Evolutionary conservation across 2,888 invertebrate genomes (phyloP).

Genomic region (Osedax frankpressi): DNA sequence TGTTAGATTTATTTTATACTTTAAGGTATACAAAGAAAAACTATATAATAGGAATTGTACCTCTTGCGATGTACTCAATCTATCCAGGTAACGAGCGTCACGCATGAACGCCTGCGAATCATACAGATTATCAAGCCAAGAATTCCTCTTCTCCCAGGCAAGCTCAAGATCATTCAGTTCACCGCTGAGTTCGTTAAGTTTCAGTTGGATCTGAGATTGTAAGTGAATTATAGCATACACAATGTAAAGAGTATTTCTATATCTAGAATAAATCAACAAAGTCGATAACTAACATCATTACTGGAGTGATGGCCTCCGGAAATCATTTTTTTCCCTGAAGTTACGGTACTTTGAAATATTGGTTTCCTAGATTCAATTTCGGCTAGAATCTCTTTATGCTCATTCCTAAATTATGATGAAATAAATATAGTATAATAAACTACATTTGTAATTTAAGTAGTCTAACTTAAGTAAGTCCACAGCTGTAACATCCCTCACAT

Average conservation of each 20-base stretch:
- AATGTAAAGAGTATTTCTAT: background rate
- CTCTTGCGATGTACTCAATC: slow-evolving; percentile 75
- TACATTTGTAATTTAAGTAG: background rate
- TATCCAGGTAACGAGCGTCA: slow-evolving; percentile 81
- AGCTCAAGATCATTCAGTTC: slow-evolving; percentile 74
- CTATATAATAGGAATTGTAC: no score
- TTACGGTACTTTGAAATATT: slow-evolving; percentile 82
- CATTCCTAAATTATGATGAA: slow-evolving; percentile 16
- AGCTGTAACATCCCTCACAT: slow-evolving; percentile 23
- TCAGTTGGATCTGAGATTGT: slow-evolving; percentile 38
- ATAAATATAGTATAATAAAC: background rate
- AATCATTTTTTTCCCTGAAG: slow-evolving; percentile 80
- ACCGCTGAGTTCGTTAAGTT: slow-evolving; percentile 55
- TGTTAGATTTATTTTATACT: no score
- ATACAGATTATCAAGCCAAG: slow-evolving; percentile 95
- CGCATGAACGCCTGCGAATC: slow-evolving; percentile 84
- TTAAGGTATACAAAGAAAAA: no score
- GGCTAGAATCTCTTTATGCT: slow-evolving; percentile 60
- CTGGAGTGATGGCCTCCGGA: slow-evolving; percentile 69
- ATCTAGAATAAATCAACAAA: background rate
- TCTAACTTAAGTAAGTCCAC: slow-evolving; percentile 21
- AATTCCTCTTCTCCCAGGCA: slow-evolving; percentile 84
- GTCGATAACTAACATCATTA: slow-evolving; percentile 35
- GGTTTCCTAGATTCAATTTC: slow-evolving; percentile 97
- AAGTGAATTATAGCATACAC: no score